Evolutionary conservation across 1,140 invertebrate genomes (phyloP), one percentile per base, ranked within the genome.

Genomic region (Brachionus manjavacas): DNA sequence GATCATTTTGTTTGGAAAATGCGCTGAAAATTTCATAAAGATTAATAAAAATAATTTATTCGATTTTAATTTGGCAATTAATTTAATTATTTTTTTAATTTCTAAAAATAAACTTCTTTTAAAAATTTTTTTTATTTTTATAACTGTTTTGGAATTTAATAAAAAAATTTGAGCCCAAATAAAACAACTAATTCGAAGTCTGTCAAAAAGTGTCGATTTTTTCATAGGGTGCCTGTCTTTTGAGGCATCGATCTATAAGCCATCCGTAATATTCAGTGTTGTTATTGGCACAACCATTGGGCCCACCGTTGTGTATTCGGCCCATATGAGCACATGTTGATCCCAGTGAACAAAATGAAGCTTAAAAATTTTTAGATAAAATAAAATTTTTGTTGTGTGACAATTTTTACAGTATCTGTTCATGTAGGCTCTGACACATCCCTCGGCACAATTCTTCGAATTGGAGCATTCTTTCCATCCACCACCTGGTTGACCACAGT

Each of bases 221-320:
- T 68, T 81, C 79, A 25, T 81, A 81, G 35, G 79, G 79, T 14
- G 79, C 52, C n/a, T 81, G 49, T 35, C 79, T 52, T 66, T 43
- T 81, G 1, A 81, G 31, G 16, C 81, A 84, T 74, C 81, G 41
- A 2, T 68, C 60, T 46, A 84, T 74, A 8, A 70, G 16, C 60
- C 66, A 68, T 23, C 81, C 81, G 20, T 84, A 84, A 55, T 84
- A 70, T 72, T 84, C 81, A 39, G 79, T 85, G 16, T 41, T 31
- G 39, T 68, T 70, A 16, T 43, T 64, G 16, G 46, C 16, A 64
- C 85, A 86, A 20, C 85, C 85, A 20, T 83, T 68, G 12, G 85
- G 85, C 14, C 85, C 85, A 16, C 85, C 85, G 52, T 86, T 85
- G 76, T 86, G 85, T 11, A 86, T 85, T 6, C 83, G 60, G 23